Conservation (phyloP, 2,888 invertebrate genomes). For the Himalopsyche kuldschensis region DNA sequence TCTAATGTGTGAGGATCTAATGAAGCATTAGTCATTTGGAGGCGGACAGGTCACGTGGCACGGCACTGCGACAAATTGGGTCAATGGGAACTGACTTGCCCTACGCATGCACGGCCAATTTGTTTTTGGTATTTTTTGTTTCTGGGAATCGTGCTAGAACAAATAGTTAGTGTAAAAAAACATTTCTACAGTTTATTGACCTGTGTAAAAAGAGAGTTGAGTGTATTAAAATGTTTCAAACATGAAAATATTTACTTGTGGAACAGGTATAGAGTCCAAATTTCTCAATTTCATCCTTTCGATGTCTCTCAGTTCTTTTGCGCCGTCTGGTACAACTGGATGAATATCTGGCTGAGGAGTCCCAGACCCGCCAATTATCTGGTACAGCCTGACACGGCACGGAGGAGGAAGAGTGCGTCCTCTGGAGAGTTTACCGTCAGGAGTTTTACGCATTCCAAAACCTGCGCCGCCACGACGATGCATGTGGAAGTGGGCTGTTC, state of each 20-base stretch:
- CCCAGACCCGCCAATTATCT: slow-evolving; percentile 25
- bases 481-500: slow-evolving; percentile 39
- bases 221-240: no score
- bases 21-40: no score
- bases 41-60: no score
- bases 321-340: background rate
- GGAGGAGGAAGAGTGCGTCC: slow-evolving; percentile 37
- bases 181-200: no score
- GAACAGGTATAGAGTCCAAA: slow-evolving; percentile 39
- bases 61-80: no score
- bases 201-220: no score
- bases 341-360: background rate
- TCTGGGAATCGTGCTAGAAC: no score
- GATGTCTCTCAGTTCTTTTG: slow-evolving; percentile 22
- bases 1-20: no score
- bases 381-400: slow-evolving; percentile 39
- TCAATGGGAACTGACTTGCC: no score
- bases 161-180: no score
- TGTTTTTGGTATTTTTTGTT: no score
- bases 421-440: slow-evolving; percentile 8
- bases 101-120: no score
- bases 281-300: slow-evolving; percentile 37
- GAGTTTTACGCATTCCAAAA: background rate
- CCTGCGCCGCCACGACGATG: slow-evolving; percentile 30
- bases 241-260: slow-evolving; percentile 33